phyloP scores from a whole-genome alignment of 2,113 vertebrate species.

The Hystrix cristata region DNA sequence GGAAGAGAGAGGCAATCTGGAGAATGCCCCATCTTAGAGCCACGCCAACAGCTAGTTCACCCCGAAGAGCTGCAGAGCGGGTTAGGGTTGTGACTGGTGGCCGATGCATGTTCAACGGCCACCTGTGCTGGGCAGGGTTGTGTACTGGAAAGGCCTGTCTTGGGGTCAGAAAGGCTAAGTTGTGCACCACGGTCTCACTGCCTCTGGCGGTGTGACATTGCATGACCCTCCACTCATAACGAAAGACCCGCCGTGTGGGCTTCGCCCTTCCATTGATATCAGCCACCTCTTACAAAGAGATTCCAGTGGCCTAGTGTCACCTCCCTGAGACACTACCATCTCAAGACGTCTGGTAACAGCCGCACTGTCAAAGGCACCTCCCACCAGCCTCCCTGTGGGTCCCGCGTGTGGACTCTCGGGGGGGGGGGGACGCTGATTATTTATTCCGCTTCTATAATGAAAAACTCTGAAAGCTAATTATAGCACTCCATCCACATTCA shows the following conservation, averaged over 20 bases:
- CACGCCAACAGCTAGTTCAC: no score
- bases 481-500: slow-evolving; percentile 87
- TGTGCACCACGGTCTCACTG: accelerated
- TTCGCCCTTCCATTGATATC: slow-evolving; percentile 61
- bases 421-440: slow-evolving; percentile 87
- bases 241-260: not conserved
- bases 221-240: accelerated
- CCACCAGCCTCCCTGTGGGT: slow-evolving; percentile 82
- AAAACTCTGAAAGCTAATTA: slow-evolving; percentile 90
- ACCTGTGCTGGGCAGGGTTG: no score
- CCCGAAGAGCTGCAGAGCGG: not conserved
- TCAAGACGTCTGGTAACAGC: slow-evolving; percentile 66
- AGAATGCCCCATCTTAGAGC: not conserved
- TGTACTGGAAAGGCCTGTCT: not conserved
- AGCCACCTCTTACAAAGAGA: slow-evolving; percentile 68
- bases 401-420: slow-evolving; percentile 87
- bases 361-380: slow-evolving; percentile 84
- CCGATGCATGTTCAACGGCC: accelerated
- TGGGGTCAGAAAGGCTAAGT: not conserved
- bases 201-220: accelerated
- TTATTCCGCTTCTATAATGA: slow-evolving; percentile 90
- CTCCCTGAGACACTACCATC: slow-evolving; percentile 61
- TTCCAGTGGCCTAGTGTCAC: not conserved
- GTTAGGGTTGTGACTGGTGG: no score
- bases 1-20: not conserved